Evolutionary conservation across 2,113 vertebrate genomes (phyloP), one percentile per base, ranked within the genome.

Genomic region (Gadus macrocephalus): DNA sequence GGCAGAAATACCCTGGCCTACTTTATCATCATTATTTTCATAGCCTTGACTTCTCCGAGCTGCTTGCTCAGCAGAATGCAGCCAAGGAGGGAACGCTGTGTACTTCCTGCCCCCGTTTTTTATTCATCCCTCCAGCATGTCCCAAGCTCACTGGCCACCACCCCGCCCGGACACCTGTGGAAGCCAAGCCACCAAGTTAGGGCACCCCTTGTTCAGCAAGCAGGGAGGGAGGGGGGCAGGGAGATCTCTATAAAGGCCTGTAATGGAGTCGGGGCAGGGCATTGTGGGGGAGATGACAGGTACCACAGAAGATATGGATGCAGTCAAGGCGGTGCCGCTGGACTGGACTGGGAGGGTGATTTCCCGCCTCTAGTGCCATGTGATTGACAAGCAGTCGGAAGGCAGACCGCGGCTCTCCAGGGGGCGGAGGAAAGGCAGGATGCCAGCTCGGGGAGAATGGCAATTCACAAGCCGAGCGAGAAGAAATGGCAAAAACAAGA

Each of bases 21-120:
- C 85, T 91, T 91, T 75, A 89, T 90, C 89, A 88, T 83, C 67
- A 85, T 86, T 90, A 77, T 77, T 87, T 89, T 85, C 80, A 77
- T 63, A 80, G 74, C 68, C 71, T 70, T 68, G 60, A 68, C 81
- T 69, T 60, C 19, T 9, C 2, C 16, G 68, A 77, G 74, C 64
- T 84, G 88, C 85, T 65, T 59, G 68, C 66, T 91, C 89, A 89
- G 89, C 87, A 6, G 31, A 71, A 81, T 70, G 16, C 6, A 61
- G 38, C 53, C 64, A 74, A 61, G 69, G 64, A 70, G 61, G 61
- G 61, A 14, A 28, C 35, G 63, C 35, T 17, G 62, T 64, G 62
- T 64, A 31, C 62, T 64, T 64, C 27, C 53, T 83, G 85, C 72
- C 83, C 87, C 83, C 67, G 64, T 82, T 67, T 64, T 35, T 17